Conservation (phyloP, 2,888 invertebrate genomes). For the Agonopterix alstromeriana region DNA sequence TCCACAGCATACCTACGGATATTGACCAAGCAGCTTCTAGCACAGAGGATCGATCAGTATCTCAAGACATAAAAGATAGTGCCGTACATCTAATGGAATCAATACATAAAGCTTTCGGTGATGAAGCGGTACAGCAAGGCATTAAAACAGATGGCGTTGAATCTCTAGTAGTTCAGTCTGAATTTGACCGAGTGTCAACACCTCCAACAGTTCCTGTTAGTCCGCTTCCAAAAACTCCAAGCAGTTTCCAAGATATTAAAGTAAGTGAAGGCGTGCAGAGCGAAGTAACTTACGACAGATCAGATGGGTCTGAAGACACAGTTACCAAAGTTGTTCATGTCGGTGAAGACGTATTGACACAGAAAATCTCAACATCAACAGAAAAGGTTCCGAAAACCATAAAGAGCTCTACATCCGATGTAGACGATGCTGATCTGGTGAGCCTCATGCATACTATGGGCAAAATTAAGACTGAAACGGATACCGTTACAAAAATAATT, state of each 20-base stretch:
- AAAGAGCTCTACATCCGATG: constrained; percentile 28
- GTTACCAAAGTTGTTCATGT: constrained; percentile 71
- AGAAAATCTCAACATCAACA: constrained; percentile 70
- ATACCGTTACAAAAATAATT: constrained; percentile 69
- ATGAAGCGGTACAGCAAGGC: constrained; percentile 58
- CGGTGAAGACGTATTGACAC: constrained; percentile 69
- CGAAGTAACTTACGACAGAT: constrained; percentile 56
- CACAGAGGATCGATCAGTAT: constrained; percentile 13
- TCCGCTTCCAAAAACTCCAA: constrained; percentile 68
- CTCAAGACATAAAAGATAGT: constrained; percentile 30
- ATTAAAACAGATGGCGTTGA: constrained; percentile 56
- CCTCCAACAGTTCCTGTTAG: constrained; percentile 84
- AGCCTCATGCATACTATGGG: constrained; percentile 64
- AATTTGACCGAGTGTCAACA: constrained; percentile 68
- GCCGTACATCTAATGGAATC: constrained; percentile 46
- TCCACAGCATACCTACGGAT: constrained; percentile 43
- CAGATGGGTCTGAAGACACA: constrained; percentile 61
- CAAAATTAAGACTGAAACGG: constrained; percentile 73
- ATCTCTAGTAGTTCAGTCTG: constrained; percentile 27
- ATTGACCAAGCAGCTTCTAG: constrained; percentile 15
- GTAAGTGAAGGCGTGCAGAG: constrained; percentile 56
- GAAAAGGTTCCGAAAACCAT: constrained; percentile 55
- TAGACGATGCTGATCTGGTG: constrained; percentile 45
- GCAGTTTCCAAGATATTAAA: constrained; percentile 55
- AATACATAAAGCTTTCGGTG: constrained; percentile 56